Evolutionary conservation across 2,113 vertebrate species (phyloP).

Genomic region (Hemiprocne comata): DNA sequence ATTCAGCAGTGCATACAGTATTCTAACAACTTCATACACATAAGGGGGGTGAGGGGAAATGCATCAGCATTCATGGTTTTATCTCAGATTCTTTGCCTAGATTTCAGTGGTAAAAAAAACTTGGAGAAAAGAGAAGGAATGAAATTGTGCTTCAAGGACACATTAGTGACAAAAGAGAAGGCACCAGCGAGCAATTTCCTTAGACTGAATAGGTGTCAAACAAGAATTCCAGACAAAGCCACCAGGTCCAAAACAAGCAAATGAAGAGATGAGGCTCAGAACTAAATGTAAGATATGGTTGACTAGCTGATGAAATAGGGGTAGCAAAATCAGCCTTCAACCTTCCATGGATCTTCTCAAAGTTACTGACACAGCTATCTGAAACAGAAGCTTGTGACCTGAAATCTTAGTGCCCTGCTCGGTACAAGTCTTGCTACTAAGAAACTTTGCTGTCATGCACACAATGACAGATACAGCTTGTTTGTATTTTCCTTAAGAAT

Average conservation of each 20-base stretch:
- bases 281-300: background rate
- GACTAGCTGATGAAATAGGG: conserved; percentile 1
- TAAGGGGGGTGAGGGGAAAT: background rate
- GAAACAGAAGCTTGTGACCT: background rate
- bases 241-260: conserved; percentile 7
- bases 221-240: conserved; percentile 15
- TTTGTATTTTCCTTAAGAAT: conserved; percentile 31
- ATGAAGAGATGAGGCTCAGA: conserved; percentile 13
- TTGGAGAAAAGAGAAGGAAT: background rate
- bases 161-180: conserved; percentile 36
- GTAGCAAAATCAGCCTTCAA: background rate
- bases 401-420: background rate
- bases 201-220: conserved; percentile 42
- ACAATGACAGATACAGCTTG: background rate
- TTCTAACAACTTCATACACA: background rate
- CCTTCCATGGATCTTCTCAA: background rate
- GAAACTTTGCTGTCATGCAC: background rate
- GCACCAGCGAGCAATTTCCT: conserved; percentile 36
- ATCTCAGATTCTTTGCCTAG: background rate
- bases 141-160: background rate
- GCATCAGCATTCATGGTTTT: background rate
- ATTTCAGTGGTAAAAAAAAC: background rate
- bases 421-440: background rate
- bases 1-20: background rate
- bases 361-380: background rate